phyloP scores from a whole-genome alignment of 2,888 invertebrate genomes.

The Sesamia inferens region DNA sequence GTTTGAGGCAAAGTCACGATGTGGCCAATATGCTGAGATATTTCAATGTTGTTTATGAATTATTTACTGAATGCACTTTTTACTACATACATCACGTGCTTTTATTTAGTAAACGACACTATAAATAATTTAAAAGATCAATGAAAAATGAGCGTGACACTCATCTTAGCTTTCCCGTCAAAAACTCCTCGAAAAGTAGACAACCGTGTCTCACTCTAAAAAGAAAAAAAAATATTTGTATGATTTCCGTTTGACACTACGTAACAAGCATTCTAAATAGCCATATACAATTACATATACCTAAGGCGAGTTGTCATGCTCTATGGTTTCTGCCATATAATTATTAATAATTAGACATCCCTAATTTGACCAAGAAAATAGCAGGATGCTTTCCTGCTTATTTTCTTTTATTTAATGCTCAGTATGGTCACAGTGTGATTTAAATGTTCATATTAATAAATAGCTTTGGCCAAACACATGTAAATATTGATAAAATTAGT shows the following conservation, averaged over 20 bases:
- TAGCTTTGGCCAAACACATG: conserved; percentile 13
- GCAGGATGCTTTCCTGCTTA: conserved; percentile 5
- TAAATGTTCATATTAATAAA: conserved; percentile 12
- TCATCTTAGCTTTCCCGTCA: too few relatives aligned
- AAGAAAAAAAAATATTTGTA: conserved; percentile 30
- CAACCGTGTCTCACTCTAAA: neutral
- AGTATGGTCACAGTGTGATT: conserved; percentile 10
- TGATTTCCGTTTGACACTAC: conserved; percentile 17
- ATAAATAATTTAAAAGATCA: too few relatives aligned
- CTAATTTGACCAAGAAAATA: conserved; percentile 19
- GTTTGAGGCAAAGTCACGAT: too few relatives aligned
- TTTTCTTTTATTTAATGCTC: conserved; percentile 11
- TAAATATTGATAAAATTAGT: conserved; percentile 35
- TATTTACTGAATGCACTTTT: too few relatives aligned
- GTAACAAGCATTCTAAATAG: conserved; percentile 21
- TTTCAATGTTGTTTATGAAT: too few relatives aligned
- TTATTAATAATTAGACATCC: conserved; percentile 20
- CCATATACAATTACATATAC: conserved; percentile 14
- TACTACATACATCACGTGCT: too few relatives aligned
- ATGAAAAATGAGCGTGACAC: too few relatives aligned
- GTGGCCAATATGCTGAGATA: too few relatives aligned
- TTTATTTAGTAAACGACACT: too few relatives aligned
- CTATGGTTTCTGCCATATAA: conserved; percentile 23
- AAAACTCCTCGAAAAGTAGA: too few relatives aligned
- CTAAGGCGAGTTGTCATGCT: conserved; percentile 21